Evolutionary conservation across 1,140 invertebrate genomes (phyloP).

Genomic region (Uloborus diversus): DNA sequence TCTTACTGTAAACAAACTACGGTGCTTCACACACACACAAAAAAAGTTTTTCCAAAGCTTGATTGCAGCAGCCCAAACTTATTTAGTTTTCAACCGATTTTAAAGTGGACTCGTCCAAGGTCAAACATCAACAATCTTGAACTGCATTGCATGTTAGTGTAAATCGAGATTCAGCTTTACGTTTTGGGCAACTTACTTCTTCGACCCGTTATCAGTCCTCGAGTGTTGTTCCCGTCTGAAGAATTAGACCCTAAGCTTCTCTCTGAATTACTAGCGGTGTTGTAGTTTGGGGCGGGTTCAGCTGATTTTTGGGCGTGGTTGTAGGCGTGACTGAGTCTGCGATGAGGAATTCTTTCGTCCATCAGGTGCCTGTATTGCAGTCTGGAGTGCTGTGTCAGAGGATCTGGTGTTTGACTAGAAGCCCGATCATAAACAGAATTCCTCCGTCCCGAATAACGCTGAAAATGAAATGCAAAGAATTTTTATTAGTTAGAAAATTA

Average conservation of each 20-base stretch:
- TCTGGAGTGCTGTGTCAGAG: slow-evolving; percentile 90
- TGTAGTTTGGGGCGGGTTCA: not conserved
- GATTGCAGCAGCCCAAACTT: too few species aligned
- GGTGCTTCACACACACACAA: too few species aligned
- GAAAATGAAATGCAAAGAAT: not conserved
- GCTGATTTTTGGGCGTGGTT: not conserved
- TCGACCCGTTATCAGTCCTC: slow-evolving; percentile 13
- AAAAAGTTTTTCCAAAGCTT: too few species aligned
- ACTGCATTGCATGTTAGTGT: too few species aligned
- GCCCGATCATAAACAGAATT: slow-evolving; percentile 3
- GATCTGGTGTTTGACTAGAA: slow-evolving; percentile 69
- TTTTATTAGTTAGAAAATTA: too few species aligned
- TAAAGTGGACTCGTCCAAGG: too few species aligned
- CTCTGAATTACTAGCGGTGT: slow-evolving; percentile 12
- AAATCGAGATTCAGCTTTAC: too few species aligned
- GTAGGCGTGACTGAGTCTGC: slow-evolving; percentile 12
- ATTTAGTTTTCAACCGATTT: too few species aligned
- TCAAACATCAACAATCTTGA: too few species aligned
- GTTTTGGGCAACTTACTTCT: slow-evolving; percentile 32
- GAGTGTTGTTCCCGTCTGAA: slow-evolving; percentile 24
- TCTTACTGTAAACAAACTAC: too few species aligned
- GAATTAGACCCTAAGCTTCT: slow-evolving; percentile 18
- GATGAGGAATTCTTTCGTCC: slow-evolving; percentile 60
- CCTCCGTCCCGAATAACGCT: slow-evolving; percentile 13
- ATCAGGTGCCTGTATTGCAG: slow-evolving; percentile 88